These are phyloP conservation scores for Cecidostiba fungosa DNA, from an alignment of 2,888 invertebrate genomes.

Conservation along the genomic window DNA sequence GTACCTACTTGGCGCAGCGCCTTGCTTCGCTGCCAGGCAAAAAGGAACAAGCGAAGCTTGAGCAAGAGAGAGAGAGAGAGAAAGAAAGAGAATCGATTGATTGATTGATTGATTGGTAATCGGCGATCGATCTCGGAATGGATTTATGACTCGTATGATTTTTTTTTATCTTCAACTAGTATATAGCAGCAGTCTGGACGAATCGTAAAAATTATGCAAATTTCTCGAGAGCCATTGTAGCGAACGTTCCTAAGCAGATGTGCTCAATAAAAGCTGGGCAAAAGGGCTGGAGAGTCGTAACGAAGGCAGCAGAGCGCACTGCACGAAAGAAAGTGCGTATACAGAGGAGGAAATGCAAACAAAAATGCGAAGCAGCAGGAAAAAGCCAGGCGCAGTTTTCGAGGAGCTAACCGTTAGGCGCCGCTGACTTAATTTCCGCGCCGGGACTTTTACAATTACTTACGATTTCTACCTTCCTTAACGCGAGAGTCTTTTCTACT, in stretches of 20 bases:
- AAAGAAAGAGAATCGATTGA: background rate
- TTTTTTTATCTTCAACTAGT: too few species aligned
- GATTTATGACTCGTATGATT: background rate
- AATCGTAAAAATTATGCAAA: conserved; percentile 5
- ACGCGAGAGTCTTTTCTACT: background rate
- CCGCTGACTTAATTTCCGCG: conserved; percentile 58
- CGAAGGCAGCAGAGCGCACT: background rate
- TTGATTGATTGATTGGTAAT: conserved; percentile 44
- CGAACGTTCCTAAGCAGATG: background rate
- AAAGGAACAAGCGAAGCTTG: background rate
- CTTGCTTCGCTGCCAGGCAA: background rate
- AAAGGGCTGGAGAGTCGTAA: background rate
- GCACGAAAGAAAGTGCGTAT: background rate
- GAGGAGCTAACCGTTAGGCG: conserved; percentile 48
- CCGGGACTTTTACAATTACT: conserved; percentile 61
- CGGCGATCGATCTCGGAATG: background rate
- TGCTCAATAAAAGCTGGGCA: conserved; percentile 2
- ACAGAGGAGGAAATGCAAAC: conserved; percentile 26
- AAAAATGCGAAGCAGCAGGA: conserved; percentile 22
- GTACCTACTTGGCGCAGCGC: conserved; percentile 19
- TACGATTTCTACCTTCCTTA: conserved; percentile 49
- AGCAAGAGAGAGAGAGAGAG: background rate
- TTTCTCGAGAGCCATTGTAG: background rate
- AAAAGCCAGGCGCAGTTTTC: conserved; percentile 6
- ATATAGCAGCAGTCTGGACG: too few species aligned